Evolutionary conservation across 2,888 invertebrate species (phyloP), one percentile per base, ranked within the genome.

Genomic region (Nesidiocoris tenuis): DNA sequence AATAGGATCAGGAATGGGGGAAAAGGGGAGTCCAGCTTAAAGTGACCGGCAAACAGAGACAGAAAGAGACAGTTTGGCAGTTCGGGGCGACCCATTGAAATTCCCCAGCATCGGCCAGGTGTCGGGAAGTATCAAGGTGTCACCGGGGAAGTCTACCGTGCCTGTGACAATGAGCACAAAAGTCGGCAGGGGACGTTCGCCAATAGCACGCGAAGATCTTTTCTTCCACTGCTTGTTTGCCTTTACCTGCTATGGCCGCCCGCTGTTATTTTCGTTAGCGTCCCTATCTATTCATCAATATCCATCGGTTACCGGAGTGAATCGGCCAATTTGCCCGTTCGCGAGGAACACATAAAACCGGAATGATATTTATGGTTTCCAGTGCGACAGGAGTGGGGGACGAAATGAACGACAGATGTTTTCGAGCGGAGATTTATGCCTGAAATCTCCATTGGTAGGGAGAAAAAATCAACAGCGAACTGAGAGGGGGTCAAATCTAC

Each of bases 301-400:
- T 39, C 39, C 12, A 39, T 39, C 39, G 39, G 39, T 39, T 12
- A 12, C 3, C 39, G 39, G 39, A 39, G 39, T 22, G 59, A 70
- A 70, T 70, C 70, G 70, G 57, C 59, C 70, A 70, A 70, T 70
- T 70, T 70, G 70, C 70, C 70, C 70, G 57, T 57, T 70, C 70
- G 59, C 70, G 70, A 59, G 21, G 70, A 70, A 24, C 57, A 24
- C 70, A 59, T 59, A 59, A 70, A 70, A 57, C 59, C 21, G 55
- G 19, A n/a, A 12, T 57, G 65, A 65, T 65, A 70, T 70, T 70
- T 70, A 70, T 59, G 70, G 24, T 23, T 18, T 18, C 25, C 3
- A 18, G 24, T 70, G n/a, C n/a, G 59, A 70, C 59, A 70, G 59
- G 21, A n/a, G 57, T 39, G 12, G 39, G 67, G 70, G 59, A 59